Evolutionary conservation across 64 coral and sea anemone species (phyloP), one percentile per base, ranked within the genome.

Genomic region (Pachyseris speciosa): DNA sequence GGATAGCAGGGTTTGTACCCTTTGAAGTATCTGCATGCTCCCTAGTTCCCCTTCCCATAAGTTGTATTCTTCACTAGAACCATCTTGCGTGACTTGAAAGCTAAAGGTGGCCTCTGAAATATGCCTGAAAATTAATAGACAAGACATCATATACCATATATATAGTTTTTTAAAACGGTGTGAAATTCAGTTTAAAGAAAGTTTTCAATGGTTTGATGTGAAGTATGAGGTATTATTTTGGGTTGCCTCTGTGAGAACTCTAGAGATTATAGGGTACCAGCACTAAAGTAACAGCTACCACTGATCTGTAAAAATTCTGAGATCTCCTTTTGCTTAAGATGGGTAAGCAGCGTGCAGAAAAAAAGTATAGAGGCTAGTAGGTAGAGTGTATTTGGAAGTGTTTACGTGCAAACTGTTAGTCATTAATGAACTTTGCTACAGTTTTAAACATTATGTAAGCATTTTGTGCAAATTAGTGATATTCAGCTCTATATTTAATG

Each of bases 401-500:
- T 45, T 75, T 75, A 75, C 15, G 24, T 11, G 1, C 3, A 75
- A 30, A 0, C 1, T 48, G 13, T 2, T 12, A 49, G 22, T 49
- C 72, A 75, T 75, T 1, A 0, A 1, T 45, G 69, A 43, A n/a
- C n/a, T n/a, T 2, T 25, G 39, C 24, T 75, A 29, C 0, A 50
- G 40, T 75, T 75, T 75, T 0, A 75, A 49, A 49, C 13, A 75
- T 75, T 75, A 6, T 26, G 72, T 24, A 10, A 75, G 0, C n/a
- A n/a, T 75, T 48, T 29, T 48, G 7, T 11, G 29, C 42, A 49
- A 75, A 30, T 75, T 10, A 49, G 26, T 49, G 72, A 75, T 0
- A 75, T 75, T 75, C 17, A 49, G 40, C 1, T 75, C 72, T n/a
- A n/a, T 48, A 75, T 49, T 49, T 75, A 75, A 48, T 75, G 11